Base-by-base conservation (phyloP, 2,888 invertebrate species). In the Dryobotodes eremita region DNA sequence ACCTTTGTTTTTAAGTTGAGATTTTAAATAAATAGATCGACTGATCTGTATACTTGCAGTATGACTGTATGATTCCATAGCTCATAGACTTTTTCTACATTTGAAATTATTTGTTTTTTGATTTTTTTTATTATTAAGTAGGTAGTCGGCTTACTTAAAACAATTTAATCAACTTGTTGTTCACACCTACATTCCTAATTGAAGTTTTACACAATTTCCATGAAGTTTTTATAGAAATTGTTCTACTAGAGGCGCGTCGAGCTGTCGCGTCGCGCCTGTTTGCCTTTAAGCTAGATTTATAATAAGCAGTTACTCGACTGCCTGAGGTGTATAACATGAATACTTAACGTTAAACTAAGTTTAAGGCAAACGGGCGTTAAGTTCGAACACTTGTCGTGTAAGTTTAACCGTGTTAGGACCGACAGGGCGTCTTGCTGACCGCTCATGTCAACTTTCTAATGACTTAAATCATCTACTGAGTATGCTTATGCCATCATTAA, bases 371-470 rank as follows among this genome's bases (percentile, higher is more conserved):
- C 59, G 0, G 31, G 42, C 50, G 46, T 77, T 77, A 73, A 68
- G 73, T 82, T 65, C 57, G 23, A 74, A 76, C 73, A 86, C 87
- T 87, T 86, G 84, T 79, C 84, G 53, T 71, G 70, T 84, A 64
- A 55, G 66, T 84, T 57, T 87, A 87, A 85, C 84, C 84, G 84
- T 80, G 87, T 85, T 84, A 87, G 42, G 20, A 42, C 13, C 61
- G 75, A 64, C 65, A 79, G 75, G 85, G 89, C 79, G 75, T 75
- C 78, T 77, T 48, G 15, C 36, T 75, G 84, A 84, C 87, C 82
- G 71, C 59, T 72, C 71, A 76, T 88, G 77, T 84, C 75, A 78
- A 87, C 89, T 88, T 87, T 87, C 85, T 87, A 88, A 87, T 88
- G 85, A 77, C 55, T 75, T 77, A 55, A 79, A 84, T 87, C 73